Evolutionary conservation across 2,113 vertebrate species (phyloP).

Genomic region (Rhynchomys soricoides): DNA sequence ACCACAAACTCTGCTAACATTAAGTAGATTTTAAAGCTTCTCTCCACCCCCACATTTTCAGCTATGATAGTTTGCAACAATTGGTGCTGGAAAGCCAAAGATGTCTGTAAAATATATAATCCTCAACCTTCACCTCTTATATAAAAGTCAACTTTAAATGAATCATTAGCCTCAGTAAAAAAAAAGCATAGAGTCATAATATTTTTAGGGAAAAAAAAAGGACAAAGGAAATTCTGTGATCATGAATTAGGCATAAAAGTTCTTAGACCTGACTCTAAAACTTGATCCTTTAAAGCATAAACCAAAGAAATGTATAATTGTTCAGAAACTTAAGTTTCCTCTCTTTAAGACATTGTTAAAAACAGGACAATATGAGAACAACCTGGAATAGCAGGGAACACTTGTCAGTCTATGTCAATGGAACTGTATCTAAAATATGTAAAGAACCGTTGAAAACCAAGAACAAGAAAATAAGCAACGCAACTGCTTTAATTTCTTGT

Average conservation of each 20-base stretch:
- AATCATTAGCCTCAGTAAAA: not conserved
- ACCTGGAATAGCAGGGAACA: not conserved
- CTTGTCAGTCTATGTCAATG: not conserved
- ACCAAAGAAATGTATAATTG: not conserved
- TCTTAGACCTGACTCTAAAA: not conserved
- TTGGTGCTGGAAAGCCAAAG: not conserved
- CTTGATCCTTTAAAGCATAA: not conserved
- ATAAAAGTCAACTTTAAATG: not conserved
- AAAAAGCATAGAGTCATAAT: not conserved
- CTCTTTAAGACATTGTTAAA: not conserved
- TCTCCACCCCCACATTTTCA: no score
- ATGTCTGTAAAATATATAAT: conserved; percentile 28
- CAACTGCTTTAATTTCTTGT: not conserved
- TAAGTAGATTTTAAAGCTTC: not conserved
- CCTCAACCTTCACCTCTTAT: not conserved
- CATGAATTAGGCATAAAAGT: not conserved
- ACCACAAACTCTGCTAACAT: not conserved
- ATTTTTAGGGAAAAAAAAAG: not conserved
- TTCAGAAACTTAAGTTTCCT: not conserved
- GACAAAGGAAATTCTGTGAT: not conserved
- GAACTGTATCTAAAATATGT: not conserved
- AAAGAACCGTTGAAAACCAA: not conserved
- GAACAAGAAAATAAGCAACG: not conserved
- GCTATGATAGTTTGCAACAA: not conserved
- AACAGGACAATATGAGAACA: not conserved